Base-by-base conservation (phyloP, 2,888 invertebrate genomes). In the Scaptomyza parva region DNA sequence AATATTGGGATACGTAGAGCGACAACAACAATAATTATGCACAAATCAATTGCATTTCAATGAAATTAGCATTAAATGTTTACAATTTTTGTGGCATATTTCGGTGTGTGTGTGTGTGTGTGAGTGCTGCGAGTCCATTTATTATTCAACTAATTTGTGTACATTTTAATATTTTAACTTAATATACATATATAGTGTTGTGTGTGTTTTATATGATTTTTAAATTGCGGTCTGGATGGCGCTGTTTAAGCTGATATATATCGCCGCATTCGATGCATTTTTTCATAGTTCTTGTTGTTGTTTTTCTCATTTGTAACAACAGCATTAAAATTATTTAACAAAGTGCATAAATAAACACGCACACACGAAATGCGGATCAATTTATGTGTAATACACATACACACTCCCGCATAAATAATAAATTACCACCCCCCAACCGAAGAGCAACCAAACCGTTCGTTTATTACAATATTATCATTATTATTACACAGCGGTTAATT, bases 1-100 rank as follows among this genome's bases (percentile, higher is more conserved):
- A 18, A 47, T 55, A 30, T 57, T 61, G 41, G 18, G 47, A 57
- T 37, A 35, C 35, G 17, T 35, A 35, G n/a, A 59, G 17, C 20
- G 28, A 28, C 28, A 14, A 44, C 35, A 70, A 59, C 30, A 65
- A 53, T 57, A 57, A 62, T 61, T 53, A 51, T 53, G 57, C 58
- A 67, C 68, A 76, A 82, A 82, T 87, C 79, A 84, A 84, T 84
- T 84, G 80, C 80, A 70, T 83, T 80, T 80, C 71, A 84, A 88
- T 88, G 86, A 86, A 84, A 84, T 84, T 88, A 84, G 76, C 84
- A 86, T 73, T 78, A 77, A 83, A 88, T 78, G 78, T 76, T 78
- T 80, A 77, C 71, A 76, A 75, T 79, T 82, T 74, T 74, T 58
- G 72, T 76, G 71, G 65, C 41, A 44, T 28, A 39, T 58, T 71